Percentiles rank a stretch among this genome's conserved stretches.
phyloP scores from a whole-genome alignment of 2,113 vertebrate genomes.

The Beaufortia kweichowensis region DNA sequence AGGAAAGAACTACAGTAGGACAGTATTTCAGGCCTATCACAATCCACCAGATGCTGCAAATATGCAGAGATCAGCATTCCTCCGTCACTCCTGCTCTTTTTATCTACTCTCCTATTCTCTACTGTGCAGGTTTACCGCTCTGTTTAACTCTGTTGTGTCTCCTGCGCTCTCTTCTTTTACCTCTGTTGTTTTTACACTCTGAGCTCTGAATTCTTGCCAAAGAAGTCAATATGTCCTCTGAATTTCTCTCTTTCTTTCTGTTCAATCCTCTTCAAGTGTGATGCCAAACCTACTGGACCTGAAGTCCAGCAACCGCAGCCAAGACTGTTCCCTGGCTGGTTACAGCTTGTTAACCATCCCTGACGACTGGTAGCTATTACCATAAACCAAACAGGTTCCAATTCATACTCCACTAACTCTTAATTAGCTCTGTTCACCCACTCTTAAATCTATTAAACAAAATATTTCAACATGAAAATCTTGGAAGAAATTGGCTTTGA shows the following conservation, averaged over 20 bases:
- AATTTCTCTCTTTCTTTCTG: constrained; percentile 12
- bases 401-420: constrained; percentile 10
- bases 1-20: background rate
- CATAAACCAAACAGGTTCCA: constrained; percentile 31
- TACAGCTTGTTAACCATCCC: constrained; percentile 29
- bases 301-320: background rate
- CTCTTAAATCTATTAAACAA: background rate
- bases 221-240: constrained; percentile 20
- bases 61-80: constrained; percentile 22
- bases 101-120: background rate
- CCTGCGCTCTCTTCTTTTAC: background rate
- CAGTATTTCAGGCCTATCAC: constrained; percentile 18
- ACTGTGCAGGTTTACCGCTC: constrained; percentile 9
- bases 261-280: background rate
- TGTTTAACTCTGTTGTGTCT: constrained; percentile 3
- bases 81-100: background rate
- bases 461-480: background rate
- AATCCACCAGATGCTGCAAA: constrained; percentile 14
- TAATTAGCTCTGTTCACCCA: constrained; percentile 15
- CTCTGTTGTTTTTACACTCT: background rate
- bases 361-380: constrained; percentile 29
- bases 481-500: background rate
- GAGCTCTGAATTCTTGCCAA: constrained; percentile 1
- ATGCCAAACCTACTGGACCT: constrained; percentile 37
- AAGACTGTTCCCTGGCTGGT: constrained; percentile 21